Evolutionary conservation across 2,888 invertebrate species (phyloP).

Genomic region (Thera obeliscata): DNA sequence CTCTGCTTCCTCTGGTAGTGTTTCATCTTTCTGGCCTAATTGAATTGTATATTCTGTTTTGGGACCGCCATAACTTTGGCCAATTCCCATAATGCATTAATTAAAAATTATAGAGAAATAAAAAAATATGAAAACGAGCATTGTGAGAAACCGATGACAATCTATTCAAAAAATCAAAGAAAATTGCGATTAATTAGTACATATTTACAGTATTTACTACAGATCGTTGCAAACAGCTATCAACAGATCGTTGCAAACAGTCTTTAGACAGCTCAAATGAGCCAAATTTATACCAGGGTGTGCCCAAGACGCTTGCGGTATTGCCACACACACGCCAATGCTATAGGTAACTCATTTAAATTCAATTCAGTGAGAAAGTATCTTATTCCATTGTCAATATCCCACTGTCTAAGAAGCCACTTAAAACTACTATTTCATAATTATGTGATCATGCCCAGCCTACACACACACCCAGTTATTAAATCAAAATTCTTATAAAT

Average conservation of each 20-base stretch:
- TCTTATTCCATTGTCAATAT: slow-evolving; percentile 19
- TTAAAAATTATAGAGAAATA: too few relatives aligned
- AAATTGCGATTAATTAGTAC: too few relatives aligned
- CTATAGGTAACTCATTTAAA: neutral
- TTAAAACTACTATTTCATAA: slow-evolving; percentile 23
- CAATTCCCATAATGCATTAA: neutral
- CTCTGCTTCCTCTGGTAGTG: slow-evolving; percentile 31
- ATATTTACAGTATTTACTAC: neutral
- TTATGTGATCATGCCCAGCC: slow-evolving; percentile 15
- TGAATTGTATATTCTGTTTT: slow-evolving; percentile 38
- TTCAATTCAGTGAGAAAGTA: slow-evolving; percentile 9
- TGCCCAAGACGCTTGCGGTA: neutral
- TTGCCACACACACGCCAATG: neutral
- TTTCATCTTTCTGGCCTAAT: slow-evolving; percentile 33
- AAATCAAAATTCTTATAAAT: neutral
- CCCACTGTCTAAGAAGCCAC: slow-evolving; percentile 22
- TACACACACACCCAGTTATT: slow-evolving; percentile 5
- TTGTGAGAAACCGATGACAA: too few relatives aligned
- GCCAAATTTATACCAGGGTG: too few relatives aligned
- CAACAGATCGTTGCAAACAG: neutral
- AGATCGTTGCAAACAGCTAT: neutral
- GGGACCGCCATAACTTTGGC: slow-evolving; percentile 11
- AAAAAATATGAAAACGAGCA: too few relatives aligned
- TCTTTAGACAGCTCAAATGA: neutral
- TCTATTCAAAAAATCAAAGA: too few relatives aligned